Conservation (phyloP, 2,888 invertebrate genomes). For the Laspeyria flexula region DNA sequence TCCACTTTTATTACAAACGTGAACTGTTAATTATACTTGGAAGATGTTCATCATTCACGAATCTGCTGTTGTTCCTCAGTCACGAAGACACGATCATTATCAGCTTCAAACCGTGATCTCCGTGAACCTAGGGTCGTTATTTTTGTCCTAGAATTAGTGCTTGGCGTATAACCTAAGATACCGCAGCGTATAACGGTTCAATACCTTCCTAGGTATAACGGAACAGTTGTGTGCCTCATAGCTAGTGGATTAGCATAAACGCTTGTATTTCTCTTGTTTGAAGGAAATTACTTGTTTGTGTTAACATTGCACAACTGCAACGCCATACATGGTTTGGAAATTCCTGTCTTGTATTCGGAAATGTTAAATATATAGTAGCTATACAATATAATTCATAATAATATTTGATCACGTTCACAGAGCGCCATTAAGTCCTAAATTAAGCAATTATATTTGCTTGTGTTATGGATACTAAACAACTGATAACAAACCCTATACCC, state of each 20-base stretch:
- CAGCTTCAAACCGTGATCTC: constrained; percentile 30
- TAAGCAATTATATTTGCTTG: too few species aligned
- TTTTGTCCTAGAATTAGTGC: constrained; percentile 37
- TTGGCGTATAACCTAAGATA: constrained; percentile 25
- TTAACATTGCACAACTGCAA: constrained; percentile 37
- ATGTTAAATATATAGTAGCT: constrained; percentile 1
- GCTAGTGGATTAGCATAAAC: constrained; percentile 56
- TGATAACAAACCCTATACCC: too few species aligned
- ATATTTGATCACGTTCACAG: too few species aligned
- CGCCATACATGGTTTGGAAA: constrained; percentile 28
- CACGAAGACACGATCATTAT: constrained; percentile 34
- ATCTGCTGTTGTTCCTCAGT: constrained; percentile 19
- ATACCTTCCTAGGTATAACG: constrained; percentile 40
- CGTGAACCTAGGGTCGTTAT: constrained; percentile 18
- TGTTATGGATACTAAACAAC: too few species aligned
- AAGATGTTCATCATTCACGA: constrained; percentile 10
- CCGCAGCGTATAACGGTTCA: constrained; percentile 46
- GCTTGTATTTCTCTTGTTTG: constrained; percentile 48
- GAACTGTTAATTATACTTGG: background rate
- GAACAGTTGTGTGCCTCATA: constrained; percentile 10
- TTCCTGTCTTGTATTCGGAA: constrained; percentile 3
- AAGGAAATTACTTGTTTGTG: constrained; percentile 44
- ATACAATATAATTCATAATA: too few species aligned
- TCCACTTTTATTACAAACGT: background rate
- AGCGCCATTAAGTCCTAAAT: too few species aligned